Evolutionary conservation across 1,140 invertebrate species (phyloP).

Genomic region (Dreissena polymorpha): DNA sequence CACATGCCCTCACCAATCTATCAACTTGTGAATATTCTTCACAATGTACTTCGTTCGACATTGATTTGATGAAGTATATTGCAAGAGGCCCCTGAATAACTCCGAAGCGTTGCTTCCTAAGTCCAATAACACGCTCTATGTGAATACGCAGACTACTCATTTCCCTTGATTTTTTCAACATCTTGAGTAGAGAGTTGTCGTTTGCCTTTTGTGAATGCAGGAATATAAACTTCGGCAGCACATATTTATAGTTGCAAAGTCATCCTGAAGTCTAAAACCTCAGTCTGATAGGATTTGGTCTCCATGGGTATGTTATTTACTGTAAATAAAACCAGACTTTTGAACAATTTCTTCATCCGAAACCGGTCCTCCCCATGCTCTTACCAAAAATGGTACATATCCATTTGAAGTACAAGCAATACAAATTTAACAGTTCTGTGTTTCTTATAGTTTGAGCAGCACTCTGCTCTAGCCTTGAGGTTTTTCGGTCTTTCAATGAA

Average conservation of each 20-base stretch:
- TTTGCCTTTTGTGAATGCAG: constrained; percentile 62
- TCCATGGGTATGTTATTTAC: constrained; percentile 19
- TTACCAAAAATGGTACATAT: constrained; percentile 52
- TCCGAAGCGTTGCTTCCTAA: constrained; percentile 53
- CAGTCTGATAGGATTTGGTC: constrained; percentile 57
- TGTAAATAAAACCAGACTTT: constrained; percentile 42
- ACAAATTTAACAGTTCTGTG: constrained; percentile 58
- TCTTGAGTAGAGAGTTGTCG: too few relatives aligned
- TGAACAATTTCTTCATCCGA: constrained; percentile 58
- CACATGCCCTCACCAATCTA: too few relatives aligned
- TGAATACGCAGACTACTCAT: constrained; percentile 54
- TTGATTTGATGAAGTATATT: constrained; percentile 20
- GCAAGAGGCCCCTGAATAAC: constrained; percentile 54
- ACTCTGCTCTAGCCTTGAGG: constrained; percentile 38
- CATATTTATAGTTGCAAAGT: constrained; percentile 52
- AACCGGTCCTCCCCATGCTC: constrained; percentile 58
- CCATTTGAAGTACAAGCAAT: constrained; percentile 57
- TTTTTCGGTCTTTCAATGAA: constrained; percentile 60
- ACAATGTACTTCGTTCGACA: not conserved
- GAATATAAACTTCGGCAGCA: constrained; percentile 54
- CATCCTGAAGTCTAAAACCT: constrained; percentile 55
- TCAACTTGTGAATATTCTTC: not conserved
- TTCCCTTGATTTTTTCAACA: constrained; percentile 48
- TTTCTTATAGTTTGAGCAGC: constrained; percentile 59
- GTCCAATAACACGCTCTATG: constrained; percentile 57